Evolutionary conservation across 1,140 invertebrate species (phyloP).

Genomic region (Sycobia sp.): DNA sequence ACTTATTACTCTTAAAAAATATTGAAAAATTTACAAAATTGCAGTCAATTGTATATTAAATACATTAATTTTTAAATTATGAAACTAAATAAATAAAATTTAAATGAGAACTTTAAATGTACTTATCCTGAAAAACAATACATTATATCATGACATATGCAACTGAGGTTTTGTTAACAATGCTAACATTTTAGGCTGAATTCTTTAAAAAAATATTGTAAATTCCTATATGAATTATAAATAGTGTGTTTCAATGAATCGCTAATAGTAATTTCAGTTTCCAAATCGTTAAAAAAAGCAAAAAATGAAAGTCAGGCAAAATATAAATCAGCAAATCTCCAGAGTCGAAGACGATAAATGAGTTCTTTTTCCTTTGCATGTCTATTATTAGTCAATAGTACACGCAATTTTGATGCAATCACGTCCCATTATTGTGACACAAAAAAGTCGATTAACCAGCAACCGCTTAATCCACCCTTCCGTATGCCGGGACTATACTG

Average conservation of each 20-base stretch:
- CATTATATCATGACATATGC: conserved; percentile 23
- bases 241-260: no score
- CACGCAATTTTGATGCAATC: no score
- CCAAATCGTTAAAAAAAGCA: conserved; percentile 10
- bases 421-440: no score
- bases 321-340: conserved; percentile 20
- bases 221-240: no score
- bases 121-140: conserved; percentile 17
- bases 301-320: conserved; percentile 12
- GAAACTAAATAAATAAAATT: conserved; percentile 23
- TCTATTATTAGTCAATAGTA: no score
- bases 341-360: background rate
- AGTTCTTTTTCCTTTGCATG: no score
- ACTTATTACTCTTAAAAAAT: conserved; percentile 3
- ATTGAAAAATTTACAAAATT: conserved; percentile 26
- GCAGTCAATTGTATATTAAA: conserved; percentile 8
- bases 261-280: no score
- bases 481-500: conserved; percentile 71
- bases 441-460: conserved; percentile 7
- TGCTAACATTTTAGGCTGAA: no score
- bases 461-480: conserved; percentile 64
- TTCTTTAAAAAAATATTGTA: no score
- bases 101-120: conserved; percentile 10
- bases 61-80: conserved; percentile 19
- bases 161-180: conserved; percentile 10